Conservation (phyloP, 2,113 vertebrate species). For the Cryptomyrus ogoouensis region DNA sequence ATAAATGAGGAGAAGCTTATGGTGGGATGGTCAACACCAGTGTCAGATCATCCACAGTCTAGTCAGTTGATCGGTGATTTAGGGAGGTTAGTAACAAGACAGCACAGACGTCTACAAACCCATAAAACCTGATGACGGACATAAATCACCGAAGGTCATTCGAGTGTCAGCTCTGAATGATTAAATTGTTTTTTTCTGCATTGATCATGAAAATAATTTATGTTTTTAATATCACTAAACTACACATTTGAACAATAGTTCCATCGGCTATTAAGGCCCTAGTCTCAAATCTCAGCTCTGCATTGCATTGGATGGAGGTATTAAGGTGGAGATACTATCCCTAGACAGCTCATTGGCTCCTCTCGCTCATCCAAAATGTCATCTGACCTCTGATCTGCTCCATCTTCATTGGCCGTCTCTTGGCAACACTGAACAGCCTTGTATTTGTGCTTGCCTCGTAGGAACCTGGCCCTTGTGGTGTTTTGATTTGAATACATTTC, state of each 20-base stretch:
- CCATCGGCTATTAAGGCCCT: background rate
- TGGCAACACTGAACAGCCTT: background rate
- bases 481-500: background rate
- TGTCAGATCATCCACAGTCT: background rate
- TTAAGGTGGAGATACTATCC: background rate
- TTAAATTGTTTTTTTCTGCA: background rate
- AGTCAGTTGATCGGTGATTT: background rate
- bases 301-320: background rate
- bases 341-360: background rate
- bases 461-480: background rate
- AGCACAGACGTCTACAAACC: background rate
- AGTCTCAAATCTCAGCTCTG: background rate
- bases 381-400: background rate
- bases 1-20: background rate
- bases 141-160: background rate
- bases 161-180: background rate
- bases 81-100: background rate
- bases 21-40: background rate
- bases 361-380: background rate
- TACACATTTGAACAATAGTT: background rate
- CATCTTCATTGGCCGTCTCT: background rate
- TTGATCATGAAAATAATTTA: background rate
- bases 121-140: background rate
- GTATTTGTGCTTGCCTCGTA: background rate
- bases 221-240: constrained; percentile 6